Percentiles rank a stretch among this genome's conserved stretches.
Evolutionary conservation across 2,113 vertebrate genomes (phyloP).

Genomic region (Brevimyrus niger): DNA sequence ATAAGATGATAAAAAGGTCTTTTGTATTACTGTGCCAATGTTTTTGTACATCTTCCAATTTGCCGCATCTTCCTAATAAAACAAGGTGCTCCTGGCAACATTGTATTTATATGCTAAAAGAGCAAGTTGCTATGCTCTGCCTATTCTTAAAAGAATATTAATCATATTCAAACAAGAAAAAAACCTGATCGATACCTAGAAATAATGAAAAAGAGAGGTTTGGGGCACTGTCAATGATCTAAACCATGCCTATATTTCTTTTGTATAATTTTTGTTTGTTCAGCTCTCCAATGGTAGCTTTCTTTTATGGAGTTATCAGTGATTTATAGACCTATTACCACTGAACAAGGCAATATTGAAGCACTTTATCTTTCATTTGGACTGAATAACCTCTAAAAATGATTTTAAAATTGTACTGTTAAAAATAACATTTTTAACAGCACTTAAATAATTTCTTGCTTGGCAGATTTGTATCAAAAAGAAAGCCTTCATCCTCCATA

Average conservation of each 20-base stretch:
- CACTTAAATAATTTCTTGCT: not conserved
- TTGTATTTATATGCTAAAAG: not conserved
- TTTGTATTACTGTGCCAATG: not conserved
- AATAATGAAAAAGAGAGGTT: not conserved
- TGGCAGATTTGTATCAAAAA: not conserved
- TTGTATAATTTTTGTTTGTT: not conserved
- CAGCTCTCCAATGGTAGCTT: not conserved
- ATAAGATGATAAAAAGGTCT: not conserved
- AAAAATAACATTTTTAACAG: not conserved
- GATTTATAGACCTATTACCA: constrained; percentile 9
- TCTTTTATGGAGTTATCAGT: not conserved
- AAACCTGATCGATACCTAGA: not conserved
- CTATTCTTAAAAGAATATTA: not conserved
- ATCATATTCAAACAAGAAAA: not conserved
- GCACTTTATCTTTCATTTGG: constrained; percentile 8
- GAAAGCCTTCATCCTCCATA: not conserved
- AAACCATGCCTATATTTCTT: not conserved
- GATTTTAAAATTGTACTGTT: not conserved
- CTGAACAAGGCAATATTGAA: not conserved
- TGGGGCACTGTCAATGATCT: not conserved
- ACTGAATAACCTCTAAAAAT: not conserved
- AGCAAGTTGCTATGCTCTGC: not conserved
- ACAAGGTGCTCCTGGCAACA: not conserved
- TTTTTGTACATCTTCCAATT: not conserved
- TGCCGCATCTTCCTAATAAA: not conserved